These are phyloP conservation scores for Asteroscopus sphinx DNA, from an alignment of 2,888 invertebrate species.

Conservation along the genomic window DNA sequence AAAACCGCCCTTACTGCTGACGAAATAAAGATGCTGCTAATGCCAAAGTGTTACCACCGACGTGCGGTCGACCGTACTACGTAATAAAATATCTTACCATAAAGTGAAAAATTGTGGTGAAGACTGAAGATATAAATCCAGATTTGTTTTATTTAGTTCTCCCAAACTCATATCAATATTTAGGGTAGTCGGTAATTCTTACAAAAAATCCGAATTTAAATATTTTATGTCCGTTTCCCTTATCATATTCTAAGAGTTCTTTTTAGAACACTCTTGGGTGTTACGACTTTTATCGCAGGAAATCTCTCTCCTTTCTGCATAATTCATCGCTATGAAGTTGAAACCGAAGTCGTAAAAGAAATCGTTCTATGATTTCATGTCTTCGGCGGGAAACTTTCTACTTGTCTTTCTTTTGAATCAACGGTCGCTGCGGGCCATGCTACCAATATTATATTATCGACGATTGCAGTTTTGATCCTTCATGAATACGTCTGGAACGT, in stretches of 20 bases:
- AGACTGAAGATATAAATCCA: neutral
- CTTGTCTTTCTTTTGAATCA: constrained; percentile 84
- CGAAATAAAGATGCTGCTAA: too few species aligned
- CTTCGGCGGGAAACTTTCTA: constrained; percentile 85
- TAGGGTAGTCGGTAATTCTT: constrained; percentile 26
- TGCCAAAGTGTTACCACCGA: too few species aligned
- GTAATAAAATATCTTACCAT: too few species aligned
- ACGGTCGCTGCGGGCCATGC: constrained; percentile 72
- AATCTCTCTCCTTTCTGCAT: constrained; percentile 89
- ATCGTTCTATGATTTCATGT: constrained; percentile 89
- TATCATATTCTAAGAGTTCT: constrained; percentile 79
- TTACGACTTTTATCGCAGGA: constrained; percentile 88
- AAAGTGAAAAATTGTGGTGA: too few species aligned
- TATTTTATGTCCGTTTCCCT: constrained; percentile 68
- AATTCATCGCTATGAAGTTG: constrained; percentile 89
- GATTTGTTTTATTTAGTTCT: constrained; percentile 11
- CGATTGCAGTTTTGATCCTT: constrained; percentile 62
- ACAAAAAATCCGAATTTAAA: constrained; percentile 56
- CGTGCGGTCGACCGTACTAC: too few species aligned
- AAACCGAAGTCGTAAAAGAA: constrained; percentile 90
- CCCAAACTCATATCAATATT: constrained; percentile 29
- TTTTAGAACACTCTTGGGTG: constrained; percentile 86
- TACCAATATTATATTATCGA: constrained; percentile 68
- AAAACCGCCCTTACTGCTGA: too few species aligned
- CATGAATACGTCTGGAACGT: constrained; percentile 43